Conservation (phyloP, 2,113 vertebrate genomes). For the Salvelinus alpinus region DNA sequence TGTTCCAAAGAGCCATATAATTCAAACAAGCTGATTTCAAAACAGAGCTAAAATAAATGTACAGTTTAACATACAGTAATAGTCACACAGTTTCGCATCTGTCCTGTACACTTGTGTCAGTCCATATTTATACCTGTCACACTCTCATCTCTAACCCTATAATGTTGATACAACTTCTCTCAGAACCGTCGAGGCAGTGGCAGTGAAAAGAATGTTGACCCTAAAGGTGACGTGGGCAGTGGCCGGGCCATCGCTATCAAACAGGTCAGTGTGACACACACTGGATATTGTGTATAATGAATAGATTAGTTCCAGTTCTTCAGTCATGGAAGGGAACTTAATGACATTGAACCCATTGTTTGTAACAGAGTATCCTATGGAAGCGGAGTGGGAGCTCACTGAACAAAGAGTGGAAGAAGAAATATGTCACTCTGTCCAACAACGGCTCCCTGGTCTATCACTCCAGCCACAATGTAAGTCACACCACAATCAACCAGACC, state of each 20-base stretch:
- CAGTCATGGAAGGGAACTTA: background rate
- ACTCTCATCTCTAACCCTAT: too few relatives aligned
- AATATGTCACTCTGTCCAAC: conserved; percentile 90
- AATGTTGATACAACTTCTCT: conserved; percentile 50
- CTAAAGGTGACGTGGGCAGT: conserved; percentile 79
- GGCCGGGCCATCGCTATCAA: conserved; percentile 86
- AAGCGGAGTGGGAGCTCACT: conserved; percentile 94
- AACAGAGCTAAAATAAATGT: background rate
- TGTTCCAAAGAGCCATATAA: background rate
- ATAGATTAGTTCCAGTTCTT: background rate
- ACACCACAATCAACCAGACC: background rate
- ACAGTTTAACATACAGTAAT: background rate
- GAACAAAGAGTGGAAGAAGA: conserved; percentile 99
- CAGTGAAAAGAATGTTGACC: conserved; percentile 83
- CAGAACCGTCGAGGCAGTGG: conserved; percentile 89
- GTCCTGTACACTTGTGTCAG: background rate
- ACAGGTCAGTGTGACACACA: conserved; percentile 73
- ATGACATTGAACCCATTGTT: conserved; percentile 4
- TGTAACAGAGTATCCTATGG: conserved; percentile 85
- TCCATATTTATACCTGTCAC: background rate
- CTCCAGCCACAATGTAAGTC: conserved; percentile 89
- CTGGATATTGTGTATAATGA: conserved; percentile 27
- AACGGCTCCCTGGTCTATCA: conserved; percentile 90
- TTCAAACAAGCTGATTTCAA: background rate
- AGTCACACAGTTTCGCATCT: background rate